Evolutionary conservation across 2,888 invertebrate genomes (phyloP), one percentile per base, ranked within the genome.

Genomic region (Drosophila mayaguana): DNA sequence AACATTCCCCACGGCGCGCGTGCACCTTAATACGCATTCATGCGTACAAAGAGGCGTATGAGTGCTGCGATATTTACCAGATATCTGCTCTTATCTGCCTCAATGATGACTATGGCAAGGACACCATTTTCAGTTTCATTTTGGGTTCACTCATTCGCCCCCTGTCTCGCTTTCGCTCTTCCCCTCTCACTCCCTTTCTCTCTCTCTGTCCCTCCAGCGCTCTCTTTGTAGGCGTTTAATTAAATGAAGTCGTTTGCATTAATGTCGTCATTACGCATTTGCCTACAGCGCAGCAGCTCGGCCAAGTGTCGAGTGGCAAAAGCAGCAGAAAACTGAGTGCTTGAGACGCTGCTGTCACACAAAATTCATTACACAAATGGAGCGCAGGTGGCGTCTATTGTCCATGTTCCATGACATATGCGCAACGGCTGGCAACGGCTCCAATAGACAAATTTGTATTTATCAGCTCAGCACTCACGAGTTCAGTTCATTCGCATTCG

Each of bases 161-260:
- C n/a, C n/a, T n/a, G n/a, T n/a, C n/a, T n/a, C n/a, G n/a, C n/a
- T n/a, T n/a, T n/a, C n/a, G n/a, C 22, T 34, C 36, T 8, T 0
- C 36, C 36, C 4, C 5, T 7, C 38, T 7, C 20, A 3, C n/a
- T 16, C 14, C 14, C 40, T 22, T 4, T 16, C 16, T 3, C 48
- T n/a, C 63, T 18, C 48, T 45, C 46, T n/a, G 25, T 18, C 34
- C 38, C 32, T 22, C 20, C 11, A 12, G 25, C 38, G 12, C 14
- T 28, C 12, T 43, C 51, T 56, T 38, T 50, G 64, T 63, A 51
- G 67, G 72, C 89, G 77, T 87, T 84, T 84, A 84, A 84, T 84
- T 84, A 84, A 84, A 89, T 84, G 88, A 89, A 84, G 89, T 84
- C 89, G 85, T 84, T 84, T 87, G 88, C 84, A 89, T 84, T 84